phyloP scores from a whole-genome alignment of 2,113 vertebrate species.

The Vulpes vulpes region DNA sequence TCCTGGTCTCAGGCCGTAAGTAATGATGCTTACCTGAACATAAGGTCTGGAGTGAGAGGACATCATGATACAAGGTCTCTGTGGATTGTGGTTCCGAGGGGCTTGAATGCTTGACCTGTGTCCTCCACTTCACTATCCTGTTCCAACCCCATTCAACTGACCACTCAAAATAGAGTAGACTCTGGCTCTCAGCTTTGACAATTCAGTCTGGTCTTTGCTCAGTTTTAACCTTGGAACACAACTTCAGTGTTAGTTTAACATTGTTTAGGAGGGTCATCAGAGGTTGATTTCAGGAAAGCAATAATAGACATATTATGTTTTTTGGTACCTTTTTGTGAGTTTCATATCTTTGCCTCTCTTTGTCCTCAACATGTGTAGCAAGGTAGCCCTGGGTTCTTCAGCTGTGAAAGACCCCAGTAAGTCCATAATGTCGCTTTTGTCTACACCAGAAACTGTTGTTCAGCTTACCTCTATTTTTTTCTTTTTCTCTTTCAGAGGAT shows the following conservation, averaged over 20 bases:
- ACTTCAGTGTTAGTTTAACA: background rate
- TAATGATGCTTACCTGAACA: background rate
- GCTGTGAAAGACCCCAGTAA: background rate
- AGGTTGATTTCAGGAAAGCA: background rate
- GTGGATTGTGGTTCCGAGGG: background rate
- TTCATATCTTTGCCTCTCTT: background rate
- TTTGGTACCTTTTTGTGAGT: background rate
- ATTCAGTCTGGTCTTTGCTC: background rate
- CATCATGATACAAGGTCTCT: background rate
- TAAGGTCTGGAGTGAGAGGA: background rate
- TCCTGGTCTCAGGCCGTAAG: slow-evolving; percentile 21
- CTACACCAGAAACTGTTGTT: background rate
- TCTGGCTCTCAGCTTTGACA: background rate
- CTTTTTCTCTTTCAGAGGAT: background rate
- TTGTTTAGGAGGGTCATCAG: too few species aligned
- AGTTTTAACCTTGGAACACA: background rate
- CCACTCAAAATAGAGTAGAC: too few species aligned
- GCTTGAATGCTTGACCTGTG: too few species aligned
- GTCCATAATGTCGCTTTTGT: background rate
- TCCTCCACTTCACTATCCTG: background rate
- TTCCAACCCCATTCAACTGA: background rate
- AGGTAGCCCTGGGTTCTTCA: background rate
- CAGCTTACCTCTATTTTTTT: background rate
- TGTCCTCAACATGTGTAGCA: background rate
- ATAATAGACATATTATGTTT: background rate